These are phyloP conservation scores for Amphiprion percula DNA, from an alignment of 2,113 vertebrate species.

Conservation along the genomic window DNA sequence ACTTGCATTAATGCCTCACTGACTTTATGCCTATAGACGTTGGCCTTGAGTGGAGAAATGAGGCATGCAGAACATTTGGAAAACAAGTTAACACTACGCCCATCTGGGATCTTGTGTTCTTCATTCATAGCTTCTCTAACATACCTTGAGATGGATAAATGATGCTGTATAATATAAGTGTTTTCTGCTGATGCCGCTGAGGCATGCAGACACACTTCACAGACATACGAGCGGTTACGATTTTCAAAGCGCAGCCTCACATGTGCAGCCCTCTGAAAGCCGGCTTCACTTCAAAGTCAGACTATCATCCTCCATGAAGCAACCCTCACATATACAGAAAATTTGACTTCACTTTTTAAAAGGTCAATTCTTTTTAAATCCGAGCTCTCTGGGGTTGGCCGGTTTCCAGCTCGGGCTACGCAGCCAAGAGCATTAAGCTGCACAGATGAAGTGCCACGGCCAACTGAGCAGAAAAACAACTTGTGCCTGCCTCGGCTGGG, in stretches of 20 bases:
- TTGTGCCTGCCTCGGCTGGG: slow-evolving; percentile 41
- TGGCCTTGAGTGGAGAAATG: slow-evolving; percentile 42
- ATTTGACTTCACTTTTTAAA: slow-evolving; percentile 58
- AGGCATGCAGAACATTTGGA: slow-evolving; percentile 58
- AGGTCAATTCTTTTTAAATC: slow-evolving; percentile 40
- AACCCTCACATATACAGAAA: slow-evolving; percentile 32
- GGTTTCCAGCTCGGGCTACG: slow-evolving; percentile 50
- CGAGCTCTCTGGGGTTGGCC: slow-evolving; percentile 61
- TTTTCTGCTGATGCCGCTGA: not conserved
- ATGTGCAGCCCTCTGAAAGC: not conserved
- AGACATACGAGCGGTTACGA: not conserved
- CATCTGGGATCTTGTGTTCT: slow-evolving; percentile 39
- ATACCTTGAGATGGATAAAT: not conserved
- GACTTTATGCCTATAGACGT: slow-evolving; percentile 14
- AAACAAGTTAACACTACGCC: slow-evolving; percentile 34
- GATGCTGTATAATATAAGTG: not conserved
- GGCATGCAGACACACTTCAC: slow-evolving; percentile 21
- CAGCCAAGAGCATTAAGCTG: slow-evolving; percentile 68
- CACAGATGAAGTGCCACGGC: slow-evolving; percentile 57
- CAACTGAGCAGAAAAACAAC: slow-evolving; percentile 65
- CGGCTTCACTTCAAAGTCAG: slow-evolving; percentile 38
- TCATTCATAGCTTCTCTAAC: slow-evolving; percentile 9
- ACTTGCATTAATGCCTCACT: slow-evolving; percentile 45
- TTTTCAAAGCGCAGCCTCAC: slow-evolving; percentile 31
- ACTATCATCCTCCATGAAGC: slow-evolving; percentile 15